phyloP scores from a whole-genome alignment of 1,140 invertebrate genomes.

The Nebria ingens region DNA sequence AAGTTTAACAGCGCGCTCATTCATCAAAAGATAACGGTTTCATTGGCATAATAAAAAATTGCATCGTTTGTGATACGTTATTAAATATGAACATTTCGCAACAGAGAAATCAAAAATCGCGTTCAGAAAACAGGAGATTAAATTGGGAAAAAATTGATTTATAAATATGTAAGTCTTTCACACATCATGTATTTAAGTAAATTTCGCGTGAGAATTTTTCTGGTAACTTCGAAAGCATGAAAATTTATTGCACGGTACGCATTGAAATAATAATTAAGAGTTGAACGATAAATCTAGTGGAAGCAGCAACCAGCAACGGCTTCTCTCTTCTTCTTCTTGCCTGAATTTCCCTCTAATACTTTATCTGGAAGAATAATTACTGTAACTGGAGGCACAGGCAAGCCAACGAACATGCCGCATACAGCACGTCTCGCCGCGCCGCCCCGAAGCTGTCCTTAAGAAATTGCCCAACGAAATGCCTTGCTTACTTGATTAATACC shows the following conservation, averaged over 20 bases:
- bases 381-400: neutral
- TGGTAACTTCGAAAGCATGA: neutral
- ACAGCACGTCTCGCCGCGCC: neutral
- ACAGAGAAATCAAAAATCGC: too few relatives aligned
- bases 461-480: constrained; percentile 3
- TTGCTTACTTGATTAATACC: constrained; percentile 3
- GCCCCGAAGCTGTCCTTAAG: constrained; percentile 2
- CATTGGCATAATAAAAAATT: too few relatives aligned
- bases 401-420: neutral
- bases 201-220: neutral
- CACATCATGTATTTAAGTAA: too few relatives aligned
- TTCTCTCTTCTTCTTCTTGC: too few relatives aligned
- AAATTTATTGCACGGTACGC: constrained; percentile 3
- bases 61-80: too few relatives aligned
- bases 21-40: too few relatives aligned
- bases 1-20: too few relatives aligned
- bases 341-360: constrained; percentile 8
- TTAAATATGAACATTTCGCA: too few relatives aligned
- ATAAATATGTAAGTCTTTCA: too few relatives aligned
- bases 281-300: constrained; percentile 4
- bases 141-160: too few relatives aligned
- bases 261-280: constrained; percentile 10
- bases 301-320: neutral
- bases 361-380: constrained; percentile 9
- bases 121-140: too few relatives aligned